Conservation (phyloP, 2,797 vertebrate species). For the Anas georgica region DNA sequence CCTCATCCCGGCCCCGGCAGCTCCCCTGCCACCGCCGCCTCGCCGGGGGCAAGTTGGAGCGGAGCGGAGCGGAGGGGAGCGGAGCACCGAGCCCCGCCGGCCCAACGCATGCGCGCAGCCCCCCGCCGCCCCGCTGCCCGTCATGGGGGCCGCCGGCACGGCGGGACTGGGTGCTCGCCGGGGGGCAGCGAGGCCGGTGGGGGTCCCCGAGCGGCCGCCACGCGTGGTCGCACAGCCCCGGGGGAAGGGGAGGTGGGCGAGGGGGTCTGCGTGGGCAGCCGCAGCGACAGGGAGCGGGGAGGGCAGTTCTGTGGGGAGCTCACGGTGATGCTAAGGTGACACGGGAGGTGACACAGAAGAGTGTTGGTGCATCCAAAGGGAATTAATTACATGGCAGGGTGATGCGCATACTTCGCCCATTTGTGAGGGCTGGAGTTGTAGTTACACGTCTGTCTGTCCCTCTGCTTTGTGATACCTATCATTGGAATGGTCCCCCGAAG, state of each 20-base stretch:
- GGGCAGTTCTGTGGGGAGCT: not conserved
- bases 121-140: conserved; percentile 44
- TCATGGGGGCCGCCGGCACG: not conserved
- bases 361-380: accelerated
- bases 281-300: too few relatives aligned
- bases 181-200: too few relatives aligned
- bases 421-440: not conserved
- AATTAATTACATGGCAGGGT: too few relatives aligned
- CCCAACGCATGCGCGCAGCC: conserved; percentile 51
- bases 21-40: conserved; percentile 41
- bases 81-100: conserved; percentile 5
- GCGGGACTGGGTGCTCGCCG: too few relatives aligned
- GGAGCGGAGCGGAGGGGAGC: conserved; percentile 78
- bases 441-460: accelerated
- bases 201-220: too few relatives aligned
- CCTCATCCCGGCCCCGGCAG: conserved; percentile 82
- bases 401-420: accelerated
- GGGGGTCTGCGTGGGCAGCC: too few relatives aligned
- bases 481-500: accelerated
- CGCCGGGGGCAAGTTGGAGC: conserved; percentile 78
- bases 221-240: too few relatives aligned
- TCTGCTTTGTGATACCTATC: accelerated
- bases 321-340: not conserved
- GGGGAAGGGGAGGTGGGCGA: too few relatives aligned
- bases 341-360: too few relatives aligned